Conservation (phyloP, 2,113 vertebrate genomes). For the Nothoprocta pentlandii region DNA sequence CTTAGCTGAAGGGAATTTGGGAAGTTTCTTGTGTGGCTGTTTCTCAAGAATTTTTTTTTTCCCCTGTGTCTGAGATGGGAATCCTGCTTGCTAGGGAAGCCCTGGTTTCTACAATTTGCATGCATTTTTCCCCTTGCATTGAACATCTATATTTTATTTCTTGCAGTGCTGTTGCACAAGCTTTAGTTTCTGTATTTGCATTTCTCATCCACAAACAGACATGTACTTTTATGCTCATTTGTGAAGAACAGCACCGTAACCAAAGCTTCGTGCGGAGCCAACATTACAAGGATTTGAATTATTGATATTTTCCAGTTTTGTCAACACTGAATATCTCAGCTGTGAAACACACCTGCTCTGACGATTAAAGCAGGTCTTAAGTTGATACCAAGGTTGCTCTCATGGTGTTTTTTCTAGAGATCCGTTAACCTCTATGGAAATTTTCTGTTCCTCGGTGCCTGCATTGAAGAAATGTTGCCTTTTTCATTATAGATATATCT, state of each 20-base stretch:
- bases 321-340: background rate
- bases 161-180: background rate
- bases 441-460: no score
- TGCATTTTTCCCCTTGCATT: background rate
- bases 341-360: background rate
- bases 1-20: background rate
- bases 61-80: background rate
- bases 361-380: background rate
- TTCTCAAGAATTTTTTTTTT: background rate
- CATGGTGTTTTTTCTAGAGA: background rate
- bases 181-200: background rate
- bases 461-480: no score
- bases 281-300: background rate
- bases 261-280: background rate
- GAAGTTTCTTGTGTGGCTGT: background rate
- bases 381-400: background rate
- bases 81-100: background rate
- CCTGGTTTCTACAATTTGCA: background rate
- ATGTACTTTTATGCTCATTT: background rate
- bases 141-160: background rate
- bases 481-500: no score
- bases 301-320: background rate
- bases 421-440: background rate
- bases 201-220: background rate
- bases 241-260: background rate